Percentiles rank a stretch among this genome's conserved stretches.
phyloP scores from a whole-genome alignment of 2,797 vertebrate species.

The Diglossa cyanea region DNA sequence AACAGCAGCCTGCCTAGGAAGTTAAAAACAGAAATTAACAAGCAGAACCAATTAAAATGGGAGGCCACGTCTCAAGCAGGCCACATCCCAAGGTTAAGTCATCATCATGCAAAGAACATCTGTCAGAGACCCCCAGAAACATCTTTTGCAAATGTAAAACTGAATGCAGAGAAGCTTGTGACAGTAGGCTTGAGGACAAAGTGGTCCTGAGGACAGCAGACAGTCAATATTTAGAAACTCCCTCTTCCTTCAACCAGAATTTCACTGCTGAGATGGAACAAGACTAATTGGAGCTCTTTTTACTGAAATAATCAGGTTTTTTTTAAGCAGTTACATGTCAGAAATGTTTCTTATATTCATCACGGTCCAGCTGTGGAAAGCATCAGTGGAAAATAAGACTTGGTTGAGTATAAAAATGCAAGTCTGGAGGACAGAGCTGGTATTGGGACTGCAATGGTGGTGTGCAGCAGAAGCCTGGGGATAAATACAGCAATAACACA shows the following conservation, averaged over 20 bases:
- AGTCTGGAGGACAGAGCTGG: neutral
- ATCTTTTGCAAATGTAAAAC: neutral
- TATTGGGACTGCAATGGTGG: neutral
- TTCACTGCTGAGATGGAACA: neutral
- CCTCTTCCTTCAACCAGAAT: neutral
- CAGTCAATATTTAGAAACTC: neutral
- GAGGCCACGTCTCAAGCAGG: neutral
- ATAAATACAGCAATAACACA: neutral
- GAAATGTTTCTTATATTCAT: neutral
- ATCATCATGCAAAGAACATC: neutral
- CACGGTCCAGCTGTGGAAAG: neutral
- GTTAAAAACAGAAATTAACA: neutral
- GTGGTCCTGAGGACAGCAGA: neutral
- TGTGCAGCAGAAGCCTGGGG: neutral
- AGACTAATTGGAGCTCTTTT: neutral
- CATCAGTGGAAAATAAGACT: neutral
- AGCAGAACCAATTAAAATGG: neutral
- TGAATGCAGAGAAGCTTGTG: neutral
- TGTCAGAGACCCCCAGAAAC: neutral
- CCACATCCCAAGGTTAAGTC: neutral
- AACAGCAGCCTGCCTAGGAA: neutral
- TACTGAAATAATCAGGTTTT: neutral
- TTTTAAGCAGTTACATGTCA: neutral
- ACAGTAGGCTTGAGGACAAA: neutral
- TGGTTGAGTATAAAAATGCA: neutral